These are phyloP conservation scores for Blennius ocellaris DNA, from an alignment of 2,113 vertebrate species.

Conservation along the genomic window DNA sequence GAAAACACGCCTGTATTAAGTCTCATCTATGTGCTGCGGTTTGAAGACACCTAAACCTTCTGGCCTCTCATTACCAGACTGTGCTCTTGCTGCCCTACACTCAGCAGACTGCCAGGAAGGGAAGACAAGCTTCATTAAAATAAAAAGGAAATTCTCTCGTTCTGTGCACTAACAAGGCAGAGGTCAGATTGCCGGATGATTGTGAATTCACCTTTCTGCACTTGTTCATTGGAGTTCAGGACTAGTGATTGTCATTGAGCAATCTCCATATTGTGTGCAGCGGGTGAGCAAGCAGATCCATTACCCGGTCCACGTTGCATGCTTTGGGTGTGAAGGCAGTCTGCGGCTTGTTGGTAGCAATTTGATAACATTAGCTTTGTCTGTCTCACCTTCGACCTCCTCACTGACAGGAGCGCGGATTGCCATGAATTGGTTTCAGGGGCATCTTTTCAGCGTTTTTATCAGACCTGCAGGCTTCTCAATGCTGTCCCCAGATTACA, in stretches of 20 bases:
- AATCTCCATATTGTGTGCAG: conserved; percentile 8
- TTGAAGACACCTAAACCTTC: conserved; percentile 76
- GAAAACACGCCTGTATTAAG: conserved; percentile 69
- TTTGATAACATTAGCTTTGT: conserved; percentile 70
- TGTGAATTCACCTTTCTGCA: conserved; percentile 55
- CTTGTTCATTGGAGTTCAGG: conserved; percentile 33
- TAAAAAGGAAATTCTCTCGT: conserved; percentile 67
- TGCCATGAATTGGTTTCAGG: conserved; percentile 70
- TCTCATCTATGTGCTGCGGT: conserved; percentile 55
- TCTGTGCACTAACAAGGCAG: conserved; percentile 73
- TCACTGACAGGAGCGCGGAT: conserved; percentile 61
- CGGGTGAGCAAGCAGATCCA: conserved; percentile 21
- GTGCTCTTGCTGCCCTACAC: conserved; percentile 50
- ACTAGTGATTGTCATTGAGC: conserved; percentile 45
- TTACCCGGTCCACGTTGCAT: conserved; percentile 33
- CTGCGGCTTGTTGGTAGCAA: conserved; percentile 66
- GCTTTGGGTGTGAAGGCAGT: conserved; percentile 41
- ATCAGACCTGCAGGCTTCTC: conserved; percentile 78
- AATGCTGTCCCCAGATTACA: conserved; percentile 79
- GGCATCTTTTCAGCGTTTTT: conserved; percentile 73
- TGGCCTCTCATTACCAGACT: conserved; percentile 78
- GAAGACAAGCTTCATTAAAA: conserved; percentile 78
- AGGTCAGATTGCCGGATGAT: conserved; percentile 64
- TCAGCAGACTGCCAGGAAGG: conserved; percentile 62
- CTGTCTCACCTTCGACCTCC: conserved; percentile 48